Conservation (phyloP, 1,140 invertebrate species). For the Bicyclus anynana region DNA sequence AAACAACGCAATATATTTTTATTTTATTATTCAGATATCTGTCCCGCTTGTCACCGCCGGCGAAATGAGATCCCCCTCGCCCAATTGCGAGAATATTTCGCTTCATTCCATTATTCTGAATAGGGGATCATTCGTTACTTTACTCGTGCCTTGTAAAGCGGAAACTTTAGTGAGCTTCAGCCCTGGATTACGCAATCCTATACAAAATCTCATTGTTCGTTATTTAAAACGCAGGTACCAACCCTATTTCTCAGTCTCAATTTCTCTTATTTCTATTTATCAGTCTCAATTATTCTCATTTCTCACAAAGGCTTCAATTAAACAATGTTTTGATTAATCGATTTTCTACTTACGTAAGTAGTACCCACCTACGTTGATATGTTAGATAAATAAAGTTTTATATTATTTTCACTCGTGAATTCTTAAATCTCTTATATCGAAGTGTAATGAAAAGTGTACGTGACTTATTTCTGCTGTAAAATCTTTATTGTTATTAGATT, state of each 20-base stretch:
- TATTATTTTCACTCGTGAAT: neutral
- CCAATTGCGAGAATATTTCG: conserved; percentile 38
- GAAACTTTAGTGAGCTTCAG: conserved; percentile 24
- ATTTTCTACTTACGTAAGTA: no score
- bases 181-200: conserved; percentile 21
- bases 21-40: conserved; percentile 33
- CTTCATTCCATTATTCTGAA: conserved; percentile 36
- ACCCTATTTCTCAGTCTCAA: conserved; percentile 8
- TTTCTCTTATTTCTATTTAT: conserved; percentile 9
- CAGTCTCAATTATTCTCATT: neutral
- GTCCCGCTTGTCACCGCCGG: conserved; percentile 30
- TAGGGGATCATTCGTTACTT: conserved; percentile 29
- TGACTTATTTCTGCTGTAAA: neutral
- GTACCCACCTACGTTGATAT: no score
- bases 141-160: conserved; percentile 24
- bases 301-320: conserved; percentile 5
- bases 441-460: neutral
- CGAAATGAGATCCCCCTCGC: conserved; percentile 36
- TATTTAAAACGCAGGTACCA: conserved; percentile 16
- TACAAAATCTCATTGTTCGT: conserved; percentile 22
- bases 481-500: neutral
- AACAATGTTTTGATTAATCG: no score
- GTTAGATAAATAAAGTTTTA: neutral
- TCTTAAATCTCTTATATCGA: neutral
- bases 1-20: conserved; percentile 32